Evolutionary conservation across 2,797 vertebrate species (phyloP), one percentile per base, ranked within the genome.

Genomic region (Cyprinodon diabolis): DNA sequence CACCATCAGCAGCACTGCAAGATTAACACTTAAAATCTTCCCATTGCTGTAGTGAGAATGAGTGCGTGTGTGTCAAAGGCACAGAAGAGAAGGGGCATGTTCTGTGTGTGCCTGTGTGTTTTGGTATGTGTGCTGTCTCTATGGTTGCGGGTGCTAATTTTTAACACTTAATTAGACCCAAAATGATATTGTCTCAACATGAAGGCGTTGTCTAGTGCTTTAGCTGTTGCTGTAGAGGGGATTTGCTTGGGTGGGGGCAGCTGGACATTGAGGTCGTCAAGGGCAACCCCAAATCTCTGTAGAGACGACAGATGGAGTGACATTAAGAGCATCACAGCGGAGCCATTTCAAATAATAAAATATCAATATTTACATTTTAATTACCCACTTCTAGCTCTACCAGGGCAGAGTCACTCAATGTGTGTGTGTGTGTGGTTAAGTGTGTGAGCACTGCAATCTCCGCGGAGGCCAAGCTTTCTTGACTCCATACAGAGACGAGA

Each of bases 351-450:
- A 98, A 99, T 97, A 97, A 98, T 98, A 97, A 98, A 99, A 99
- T 99, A 99, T 98, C 97, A 99, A 99, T 98, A 99, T 99, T 99
- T 98, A 99, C 97, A 99, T 99, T 99, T 99, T 99, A 99, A 99
- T 99, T 98, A 98, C 96, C 96, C 96, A 95, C 96, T 96, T 91
- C 96, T 92, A 94, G 95, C 94, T 95, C 95, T 94, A 92, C 95
- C 94, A 95, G 94, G 94, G 91, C 89, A 92, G 92, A 96, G 96
- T 97, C 95, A 96, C 88, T 86, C 77, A 86, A 74, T 79, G 71
- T 76, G 95, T 91, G 73, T 21, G 92, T 93, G 92, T 93, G 90
- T 93, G 94, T 93, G 94, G 93, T 94, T 95, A 74, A 75, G 79
- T 83, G 79, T 75, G 70, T 71, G 75, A 72, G 78, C 56, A 30